Evolutionary conservation across 2,888 invertebrate genomes (phyloP).

Genomic region (Drosophila prolongata): DNA sequence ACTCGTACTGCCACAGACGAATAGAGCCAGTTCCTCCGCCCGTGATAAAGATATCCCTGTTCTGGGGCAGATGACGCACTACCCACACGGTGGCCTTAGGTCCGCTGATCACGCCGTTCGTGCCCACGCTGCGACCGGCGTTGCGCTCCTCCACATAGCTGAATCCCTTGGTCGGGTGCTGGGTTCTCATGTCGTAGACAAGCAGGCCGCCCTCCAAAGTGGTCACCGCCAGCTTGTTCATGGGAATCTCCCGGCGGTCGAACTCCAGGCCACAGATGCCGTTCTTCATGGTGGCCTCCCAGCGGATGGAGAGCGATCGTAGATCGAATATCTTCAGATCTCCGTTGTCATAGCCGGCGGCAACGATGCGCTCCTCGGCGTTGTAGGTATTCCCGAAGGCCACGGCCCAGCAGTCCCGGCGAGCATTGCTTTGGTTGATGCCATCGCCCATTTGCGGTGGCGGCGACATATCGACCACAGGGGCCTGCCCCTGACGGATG

Average conservation of each 20-base stretch:
- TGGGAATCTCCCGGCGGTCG: slow-evolving; percentile 95
- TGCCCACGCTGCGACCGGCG: slow-evolving; percentile 84
- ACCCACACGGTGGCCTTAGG: slow-evolving; percentile 96
- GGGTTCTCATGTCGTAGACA: slow-evolving; percentile 94
- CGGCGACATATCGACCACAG: slow-evolving; percentile 92
- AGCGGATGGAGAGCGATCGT: slow-evolving; percentile 91
- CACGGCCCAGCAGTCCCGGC: slow-evolving; percentile 96
- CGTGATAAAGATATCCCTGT: slow-evolving; percentile 95
- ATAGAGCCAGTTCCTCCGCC: slow-evolving; percentile 96
- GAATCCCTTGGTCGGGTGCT: slow-evolving; percentile 94
- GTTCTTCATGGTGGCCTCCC: slow-evolving; percentile 97
- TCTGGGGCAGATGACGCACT: slow-evolving; percentile 95
- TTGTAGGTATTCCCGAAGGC: slow-evolving; percentile 96
- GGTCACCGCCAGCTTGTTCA: slow-evolving; percentile 97
- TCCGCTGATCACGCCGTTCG: slow-evolving; percentile 84
- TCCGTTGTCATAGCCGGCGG: slow-evolving; percentile 98
- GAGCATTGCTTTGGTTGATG: slow-evolving; percentile 81
- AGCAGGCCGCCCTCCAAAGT: slow-evolving; percentile 96
- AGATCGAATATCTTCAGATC: slow-evolving; percentile 97
- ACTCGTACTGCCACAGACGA: slow-evolving; percentile 97
- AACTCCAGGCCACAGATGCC: slow-evolving; percentile 96
- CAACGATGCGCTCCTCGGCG: slow-evolving; percentile 92
- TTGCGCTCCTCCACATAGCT: slow-evolving; percentile 86
- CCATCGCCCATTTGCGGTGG: slow-evolving; percentile 86
- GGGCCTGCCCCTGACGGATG: slow-evolving; percentile 93